Conservation (phyloP, 2,888 invertebrate species). For the Metalampra italica region DNA sequence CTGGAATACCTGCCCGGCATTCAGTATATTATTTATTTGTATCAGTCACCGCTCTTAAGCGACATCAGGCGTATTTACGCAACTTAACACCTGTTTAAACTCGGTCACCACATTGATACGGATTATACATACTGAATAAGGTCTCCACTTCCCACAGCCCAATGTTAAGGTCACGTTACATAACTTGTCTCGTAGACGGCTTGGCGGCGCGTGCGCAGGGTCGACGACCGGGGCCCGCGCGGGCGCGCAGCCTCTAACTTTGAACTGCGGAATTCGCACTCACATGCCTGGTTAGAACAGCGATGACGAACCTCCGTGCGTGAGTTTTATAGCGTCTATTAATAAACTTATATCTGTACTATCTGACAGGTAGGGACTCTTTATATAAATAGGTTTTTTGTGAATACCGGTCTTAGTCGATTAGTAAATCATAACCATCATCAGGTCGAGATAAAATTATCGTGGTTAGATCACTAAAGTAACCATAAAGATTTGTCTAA, state of each 20-base stretch:
- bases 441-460: no score
- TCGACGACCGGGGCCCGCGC: constrained; percentile 68
- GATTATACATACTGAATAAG: constrained; percentile 10
- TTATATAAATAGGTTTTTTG: no score
- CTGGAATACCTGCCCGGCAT: no score
- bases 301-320: constrained; percentile 1
- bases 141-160: constrained; percentile 24
- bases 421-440: no score
- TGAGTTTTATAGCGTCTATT: not conserved
- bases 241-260: constrained; percentile 60
- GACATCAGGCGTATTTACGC: not conserved
- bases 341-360: no score
- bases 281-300: constrained; percentile 26
- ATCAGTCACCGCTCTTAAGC: no score
- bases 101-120: not conserved
- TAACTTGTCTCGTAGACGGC: constrained; percentile 68
- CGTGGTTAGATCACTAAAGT: no score
- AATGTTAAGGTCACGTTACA: constrained; percentile 73
- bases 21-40: no score
- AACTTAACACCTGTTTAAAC: constrained; percentile 2
- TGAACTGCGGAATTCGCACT: constrained; percentile 52
- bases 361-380: no score
- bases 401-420: no score
- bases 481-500: no score
- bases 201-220: constrained; percentile 65